phyloP scores from a whole-genome alignment of 2,888 invertebrate genomes.

The Hemicrepidius hirtus region DNA sequence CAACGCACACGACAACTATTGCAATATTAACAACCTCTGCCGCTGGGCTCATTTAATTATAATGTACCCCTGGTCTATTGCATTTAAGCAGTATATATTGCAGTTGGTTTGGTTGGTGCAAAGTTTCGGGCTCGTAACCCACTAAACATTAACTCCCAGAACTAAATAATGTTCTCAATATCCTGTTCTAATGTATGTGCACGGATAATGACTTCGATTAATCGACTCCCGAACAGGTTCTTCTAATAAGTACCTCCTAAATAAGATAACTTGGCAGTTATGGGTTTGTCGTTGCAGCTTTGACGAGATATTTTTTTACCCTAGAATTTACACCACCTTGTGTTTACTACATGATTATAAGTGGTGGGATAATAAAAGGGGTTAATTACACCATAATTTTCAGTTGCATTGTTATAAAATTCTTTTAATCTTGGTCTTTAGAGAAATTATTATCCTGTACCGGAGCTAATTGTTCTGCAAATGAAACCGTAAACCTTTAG shows the following conservation, averaged over 20 bases:
- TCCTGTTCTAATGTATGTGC: constrained; percentile 32
- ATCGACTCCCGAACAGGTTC: constrained; percentile 35
- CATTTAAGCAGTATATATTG: constrained; percentile 51
- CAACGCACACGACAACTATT: constrained; percentile 46
- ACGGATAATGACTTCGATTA: constrained; percentile 37
- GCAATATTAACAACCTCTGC: constrained; percentile 54
- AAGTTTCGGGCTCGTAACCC: constrained; percentile 31
- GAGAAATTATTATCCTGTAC: constrained; percentile 42
- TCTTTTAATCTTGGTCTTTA: constrained; percentile 44
- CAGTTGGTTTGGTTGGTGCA: constrained; percentile 37
- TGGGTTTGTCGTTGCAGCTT: constrained; percentile 2
- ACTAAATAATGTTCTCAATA: constrained; percentile 33
- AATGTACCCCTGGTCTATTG: constrained; percentile 49
- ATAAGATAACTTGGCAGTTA: constrained; percentile 3
- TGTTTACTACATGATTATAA: too few relatives aligned
- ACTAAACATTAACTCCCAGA: constrained; percentile 29
- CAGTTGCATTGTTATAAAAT: constrained; percentile 35
- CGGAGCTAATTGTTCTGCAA: constrained; percentile 41
- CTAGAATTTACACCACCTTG: neutral
- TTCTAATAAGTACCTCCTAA: constrained; percentile 30
- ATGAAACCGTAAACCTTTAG: constrained; percentile 40
- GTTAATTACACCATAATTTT: constrained; percentile 14
- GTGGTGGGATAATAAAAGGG: neutral
- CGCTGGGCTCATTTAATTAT: constrained; percentile 51
- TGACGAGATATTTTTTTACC: neutral